Percentiles rank a stretch among this genome's conserved stretches.
These are phyloP conservation scores for Drosophila melanosoma DNA, from an alignment of 2,888 invertebrate genomes.

Conservation along the genomic window DNA sequence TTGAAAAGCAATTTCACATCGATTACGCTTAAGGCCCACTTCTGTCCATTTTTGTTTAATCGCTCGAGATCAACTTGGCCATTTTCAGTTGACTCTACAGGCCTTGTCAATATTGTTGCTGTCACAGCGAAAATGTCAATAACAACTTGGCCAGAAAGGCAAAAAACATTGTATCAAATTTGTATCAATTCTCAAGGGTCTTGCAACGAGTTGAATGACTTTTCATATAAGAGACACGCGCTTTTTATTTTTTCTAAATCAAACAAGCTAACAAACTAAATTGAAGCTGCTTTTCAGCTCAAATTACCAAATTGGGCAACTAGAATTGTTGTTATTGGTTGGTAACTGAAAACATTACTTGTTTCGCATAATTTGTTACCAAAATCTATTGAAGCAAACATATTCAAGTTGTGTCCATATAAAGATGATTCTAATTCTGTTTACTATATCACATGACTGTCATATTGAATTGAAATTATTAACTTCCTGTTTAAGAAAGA, in stretches of 20 bases:
- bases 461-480: neutral
- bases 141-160: conserved; percentile 36
- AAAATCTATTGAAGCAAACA: neutral
- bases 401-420: neutral
- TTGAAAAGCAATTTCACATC: conserved; percentile 61
- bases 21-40: conserved; percentile 68
- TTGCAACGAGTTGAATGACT: conserved; percentile 61
- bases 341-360: conserved; percentile 2
- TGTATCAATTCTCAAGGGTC: conserved; percentile 74
- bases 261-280: neutral
- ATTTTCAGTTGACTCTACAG: conserved; percentile 59
- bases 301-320: conserved; percentile 22
- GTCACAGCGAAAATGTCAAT: conserved; percentile 51
- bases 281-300: conserved; percentile 24
- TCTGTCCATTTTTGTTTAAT: conserved; percentile 66
- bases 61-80: conserved; percentile 65
- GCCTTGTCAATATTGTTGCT: conserved; percentile 54
- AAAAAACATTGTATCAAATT: conserved; percentile 56
- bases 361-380: conserved; percentile 6
- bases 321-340: neutral
- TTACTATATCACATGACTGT: neutral
- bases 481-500: neutral
- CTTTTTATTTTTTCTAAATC: neutral
- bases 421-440: neutral
- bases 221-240: neutral